Evolutionary conservation across 1,140 invertebrate species (phyloP).

Genomic region (Cheumatopsyche charites): DNA sequence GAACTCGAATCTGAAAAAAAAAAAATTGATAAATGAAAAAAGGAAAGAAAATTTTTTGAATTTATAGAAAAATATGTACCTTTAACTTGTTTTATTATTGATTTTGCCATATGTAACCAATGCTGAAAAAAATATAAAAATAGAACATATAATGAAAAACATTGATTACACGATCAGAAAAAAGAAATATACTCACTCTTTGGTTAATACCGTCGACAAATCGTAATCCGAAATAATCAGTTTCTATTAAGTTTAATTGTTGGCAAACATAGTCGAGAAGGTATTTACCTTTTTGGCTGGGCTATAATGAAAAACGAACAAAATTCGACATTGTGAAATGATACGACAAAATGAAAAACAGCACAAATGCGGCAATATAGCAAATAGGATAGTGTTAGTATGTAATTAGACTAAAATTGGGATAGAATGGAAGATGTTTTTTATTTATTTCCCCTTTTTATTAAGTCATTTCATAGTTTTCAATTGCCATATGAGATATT

Average conservation of each 20-base stretch:
- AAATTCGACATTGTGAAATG: too few species aligned
- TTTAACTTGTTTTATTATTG: conserved; percentile 94
- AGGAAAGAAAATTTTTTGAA: background rate
- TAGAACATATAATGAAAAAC: conserved; percentile 65
- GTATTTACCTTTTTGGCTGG: conserved; percentile 90
- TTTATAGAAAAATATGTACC: conserved; percentile 63
- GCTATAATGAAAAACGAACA: conserved; percentile 65
- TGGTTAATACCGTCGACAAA: conserved; percentile 93
- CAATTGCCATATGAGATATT: too few species aligned
- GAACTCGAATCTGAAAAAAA: conserved; percentile 78
- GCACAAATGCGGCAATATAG: conserved; percentile 39
- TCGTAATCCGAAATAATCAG: conserved; percentile 95
- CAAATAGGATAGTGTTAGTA: too few species aligned
- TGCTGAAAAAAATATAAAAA: too few species aligned
- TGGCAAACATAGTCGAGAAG: conserved; percentile 93
- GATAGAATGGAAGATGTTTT: too few species aligned
- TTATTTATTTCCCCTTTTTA: too few species aligned
- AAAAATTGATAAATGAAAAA: conserved; percentile 20
- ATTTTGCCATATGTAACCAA: conserved; percentile 94
- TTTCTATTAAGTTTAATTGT: conserved; percentile 92
- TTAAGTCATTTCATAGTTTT: too few species aligned
- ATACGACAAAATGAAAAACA: conserved; percentile 19
- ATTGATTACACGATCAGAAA: conserved; percentile 47
- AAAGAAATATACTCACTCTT: conserved; percentile 69
- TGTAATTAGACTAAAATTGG: too few species aligned